Base-by-base conservation (phyloP, 2,888 invertebrate species). In the Torymus texanus region DNA sequence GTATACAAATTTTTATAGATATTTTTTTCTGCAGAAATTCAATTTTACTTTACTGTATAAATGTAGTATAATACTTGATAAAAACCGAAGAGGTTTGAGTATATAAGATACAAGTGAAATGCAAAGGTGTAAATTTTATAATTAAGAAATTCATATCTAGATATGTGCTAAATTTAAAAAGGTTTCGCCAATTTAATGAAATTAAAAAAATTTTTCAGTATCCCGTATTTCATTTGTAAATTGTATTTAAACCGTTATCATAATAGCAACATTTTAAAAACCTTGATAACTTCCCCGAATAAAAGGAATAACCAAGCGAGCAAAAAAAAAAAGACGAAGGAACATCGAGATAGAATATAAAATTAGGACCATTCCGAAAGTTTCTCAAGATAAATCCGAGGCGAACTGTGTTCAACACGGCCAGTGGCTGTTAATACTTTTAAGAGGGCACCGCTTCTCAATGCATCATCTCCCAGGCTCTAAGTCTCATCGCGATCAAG, bases 401-500 rank as follows among this genome's bases (percentile, higher is more conserved):
- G 63, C 58, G 63, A 74, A 59, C 41, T 55, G 41, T 68, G 75
- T 75, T 72, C 24, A 79, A 72, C 75, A 81, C 75, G 82, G 80
- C 78, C 81, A 80, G 80, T 81, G 82, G 76, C 75, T 81, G 75
- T 78, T 80, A 80, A 81, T 80, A 79, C 78, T 80, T 82, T 84
- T 83, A 79, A 79, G 79, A 79, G 80, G 73, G 83, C 83, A 84
- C 85, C 80, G 79, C 83, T 79, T 74, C 79, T 72, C 86, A 85
- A 87, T 86, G 86, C 85, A 87, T 86, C 87, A 86, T 87, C 86
- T 85, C 81, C 58, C 81, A 50, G 55, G 50, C 72, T 61, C 63
- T 14, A 55, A 79, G 75, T 79, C 75, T 79, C 79, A 72, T 75
- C 79, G 75, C 73, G 76, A 80, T 80, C 68, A 77, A 80, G 73